Evolutionary conservation across 2,797 vertebrate species (phyloP).

Genomic region (Tiaroga cobitis): DNA sequence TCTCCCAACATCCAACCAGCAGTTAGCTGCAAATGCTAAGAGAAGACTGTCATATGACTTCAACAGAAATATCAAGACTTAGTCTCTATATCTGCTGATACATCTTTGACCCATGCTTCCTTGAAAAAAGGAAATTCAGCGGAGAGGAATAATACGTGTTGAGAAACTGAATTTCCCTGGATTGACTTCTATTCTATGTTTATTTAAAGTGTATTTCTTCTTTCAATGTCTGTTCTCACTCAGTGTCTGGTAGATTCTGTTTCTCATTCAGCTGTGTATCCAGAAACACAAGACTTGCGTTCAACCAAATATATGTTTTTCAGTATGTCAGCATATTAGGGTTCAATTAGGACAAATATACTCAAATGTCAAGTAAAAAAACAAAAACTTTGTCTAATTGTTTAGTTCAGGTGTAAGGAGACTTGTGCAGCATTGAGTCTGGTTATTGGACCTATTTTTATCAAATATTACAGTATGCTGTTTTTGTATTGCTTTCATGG

Average conservation of each 20-base stretch:
- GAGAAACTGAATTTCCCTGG: slow-evolving; percentile 5
- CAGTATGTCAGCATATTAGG: not conserved
- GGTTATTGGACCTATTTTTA: not conserved
- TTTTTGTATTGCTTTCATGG: not conserved
- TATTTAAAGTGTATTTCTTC: slow-evolving; percentile 29
- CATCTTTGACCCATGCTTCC: slow-evolving; percentile 10
- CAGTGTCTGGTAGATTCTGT: slow-evolving; percentile 23
- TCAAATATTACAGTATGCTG: not conserved
- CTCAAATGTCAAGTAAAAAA: not conserved
- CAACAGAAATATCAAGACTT: slow-evolving; percentile 73
- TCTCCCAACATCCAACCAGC: slow-evolving; percentile 72
- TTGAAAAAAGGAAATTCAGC: slow-evolving; percentile 22
- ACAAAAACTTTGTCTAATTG: not conserved
- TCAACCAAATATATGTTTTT: slow-evolving; percentile 20
- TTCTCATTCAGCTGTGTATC: slow-evolving; percentile 27
- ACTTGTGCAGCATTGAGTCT: slow-evolving; percentile 1
- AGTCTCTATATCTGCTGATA: slow-evolving; percentile 32
- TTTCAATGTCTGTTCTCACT: slow-evolving; percentile 33
- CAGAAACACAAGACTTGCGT: slow-evolving; percentile 2
- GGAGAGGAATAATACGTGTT: not conserved
- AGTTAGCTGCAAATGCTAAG: slow-evolving; percentile 69
- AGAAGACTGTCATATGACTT: slow-evolving; percentile 77
- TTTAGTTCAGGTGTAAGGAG: not conserved
- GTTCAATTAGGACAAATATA: slow-evolving; percentile 8
- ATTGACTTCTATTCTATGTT: slow-evolving; percentile 22